phyloP scores from a whole-genome alignment of 2,797 vertebrate genomes.

The Pyrocephalus nanus region DNA sequence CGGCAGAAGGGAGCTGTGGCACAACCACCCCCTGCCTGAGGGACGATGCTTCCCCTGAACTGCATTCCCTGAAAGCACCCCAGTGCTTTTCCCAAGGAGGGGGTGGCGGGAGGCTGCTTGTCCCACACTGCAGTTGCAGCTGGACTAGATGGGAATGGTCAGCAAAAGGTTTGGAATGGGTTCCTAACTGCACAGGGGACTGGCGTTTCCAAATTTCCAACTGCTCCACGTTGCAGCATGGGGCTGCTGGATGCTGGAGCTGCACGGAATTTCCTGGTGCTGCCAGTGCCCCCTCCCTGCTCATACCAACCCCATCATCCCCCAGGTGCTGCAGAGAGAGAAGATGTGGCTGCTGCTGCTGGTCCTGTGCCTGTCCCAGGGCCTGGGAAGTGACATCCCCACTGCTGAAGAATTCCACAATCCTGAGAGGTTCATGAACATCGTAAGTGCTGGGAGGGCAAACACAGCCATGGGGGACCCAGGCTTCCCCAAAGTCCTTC shows the following conservation, averaged over 20 bases:
- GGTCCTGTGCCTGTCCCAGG: not conserved
- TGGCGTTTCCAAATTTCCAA: no score
- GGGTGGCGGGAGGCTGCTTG: not conserved
- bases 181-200: not conserved
- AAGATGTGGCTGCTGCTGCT: not conserved
- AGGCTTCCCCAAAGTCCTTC: not conserved
- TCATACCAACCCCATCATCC: fast-evolving
- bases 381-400: not conserved
- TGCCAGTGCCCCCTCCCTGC: fast-evolving
- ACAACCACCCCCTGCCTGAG: not conserved
- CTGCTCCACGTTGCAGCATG: not conserved
- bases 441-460: not conserved
- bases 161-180: not conserved
- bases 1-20: not conserved
- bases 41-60: not conserved
- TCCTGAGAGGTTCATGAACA: not conserved
- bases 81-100: not conserved
- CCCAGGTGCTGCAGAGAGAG: fast-evolving
- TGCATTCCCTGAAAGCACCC: not conserved
- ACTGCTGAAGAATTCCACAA: fast-evolving
- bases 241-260: not conserved
- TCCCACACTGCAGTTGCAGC: not conserved
- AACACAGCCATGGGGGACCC: fast-evolving
- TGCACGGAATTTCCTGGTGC: fast-evolving
- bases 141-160: not conserved